Conservation (phyloP, 2,113 vertebrate genomes). For the Bagarius yarrelli region DNA sequence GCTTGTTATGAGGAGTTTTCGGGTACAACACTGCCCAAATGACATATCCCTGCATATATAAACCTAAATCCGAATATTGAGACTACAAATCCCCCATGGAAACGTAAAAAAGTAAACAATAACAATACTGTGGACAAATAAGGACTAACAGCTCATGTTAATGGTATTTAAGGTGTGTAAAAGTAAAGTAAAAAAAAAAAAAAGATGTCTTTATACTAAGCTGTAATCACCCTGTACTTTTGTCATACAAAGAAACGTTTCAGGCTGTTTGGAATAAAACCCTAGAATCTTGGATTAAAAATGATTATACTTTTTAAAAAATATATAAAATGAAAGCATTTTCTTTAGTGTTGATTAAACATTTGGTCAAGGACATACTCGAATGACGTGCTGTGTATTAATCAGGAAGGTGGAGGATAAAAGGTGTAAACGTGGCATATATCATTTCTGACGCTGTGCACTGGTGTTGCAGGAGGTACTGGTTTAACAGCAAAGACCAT, state of each 20-base stretch:
- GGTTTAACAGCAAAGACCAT: slow-evolving; percentile 46
- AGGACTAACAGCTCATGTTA: not conserved
- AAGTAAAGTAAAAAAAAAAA: not conserved
- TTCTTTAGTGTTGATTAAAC: not conserved
- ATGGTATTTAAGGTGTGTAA: not conserved
- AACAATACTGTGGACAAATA: not conserved
- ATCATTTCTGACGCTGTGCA: slow-evolving; percentile 42
- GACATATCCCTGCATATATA: not conserved
- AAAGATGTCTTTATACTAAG: not conserved
- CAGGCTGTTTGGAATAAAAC: not conserved
- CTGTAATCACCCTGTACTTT: slow-evolving; percentile 2
- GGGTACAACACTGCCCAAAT: not conserved
- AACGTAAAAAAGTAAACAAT: not conserved
- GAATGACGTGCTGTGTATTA: not conserved
- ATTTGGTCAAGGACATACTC: not conserved
- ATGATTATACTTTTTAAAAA: not conserved
- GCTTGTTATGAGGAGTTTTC: not conserved
- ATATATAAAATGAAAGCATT: not conserved
- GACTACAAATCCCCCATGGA: not conserved
- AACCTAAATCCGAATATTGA: not conserved
- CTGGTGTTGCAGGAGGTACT: slow-evolving; percentile 53
- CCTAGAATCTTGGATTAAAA: not conserved
- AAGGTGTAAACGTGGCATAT: not conserved
- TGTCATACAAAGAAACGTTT: not conserved
- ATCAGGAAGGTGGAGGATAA: not conserved